Evolutionary conservation across 2,797 vertebrate genomes (phyloP).

Genomic region (Falco columbarius): DNA sequence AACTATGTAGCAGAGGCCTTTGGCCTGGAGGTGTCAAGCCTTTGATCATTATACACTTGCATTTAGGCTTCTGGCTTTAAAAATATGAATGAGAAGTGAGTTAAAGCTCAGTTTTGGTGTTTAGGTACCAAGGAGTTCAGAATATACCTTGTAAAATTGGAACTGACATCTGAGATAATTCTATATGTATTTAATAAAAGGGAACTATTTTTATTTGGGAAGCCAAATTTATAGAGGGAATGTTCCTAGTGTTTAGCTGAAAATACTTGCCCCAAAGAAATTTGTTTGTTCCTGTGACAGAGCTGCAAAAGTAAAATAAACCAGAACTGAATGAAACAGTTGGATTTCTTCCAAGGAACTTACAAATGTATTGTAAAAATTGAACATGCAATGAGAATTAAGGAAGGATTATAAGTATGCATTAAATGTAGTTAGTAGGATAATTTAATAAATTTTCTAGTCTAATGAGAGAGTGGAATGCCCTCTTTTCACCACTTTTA

Average conservation of each 20-base stretch:
- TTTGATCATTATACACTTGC: neutral
- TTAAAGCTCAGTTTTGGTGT: neutral
- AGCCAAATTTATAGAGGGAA: neutral
- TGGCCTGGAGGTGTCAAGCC: neutral
- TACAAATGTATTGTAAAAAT: neutral
- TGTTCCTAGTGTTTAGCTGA: neutral
- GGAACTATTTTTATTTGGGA: neutral
- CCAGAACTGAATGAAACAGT: neutral
- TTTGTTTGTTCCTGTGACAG: neutral
- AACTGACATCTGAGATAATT: neutral
- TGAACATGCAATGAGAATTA: neutral
- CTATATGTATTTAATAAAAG: neutral
- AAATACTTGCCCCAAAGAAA: neutral
- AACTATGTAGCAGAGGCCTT: neutral
- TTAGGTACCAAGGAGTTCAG: neutral
- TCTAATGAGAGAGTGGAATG: neutral
- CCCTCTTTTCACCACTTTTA: neutral
- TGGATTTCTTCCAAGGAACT: constrained; percentile 5
- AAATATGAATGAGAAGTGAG: neutral
- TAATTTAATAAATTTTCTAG: constrained; percentile 10
- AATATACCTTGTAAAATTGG: neutral
- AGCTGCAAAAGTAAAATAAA: neutral
- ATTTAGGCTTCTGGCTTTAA: neutral
- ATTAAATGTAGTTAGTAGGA: neutral
- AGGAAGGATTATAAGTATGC: neutral